Base-by-base conservation (phyloP, 2,888 invertebrate species). In the Serripes groenlandicus region DNA sequence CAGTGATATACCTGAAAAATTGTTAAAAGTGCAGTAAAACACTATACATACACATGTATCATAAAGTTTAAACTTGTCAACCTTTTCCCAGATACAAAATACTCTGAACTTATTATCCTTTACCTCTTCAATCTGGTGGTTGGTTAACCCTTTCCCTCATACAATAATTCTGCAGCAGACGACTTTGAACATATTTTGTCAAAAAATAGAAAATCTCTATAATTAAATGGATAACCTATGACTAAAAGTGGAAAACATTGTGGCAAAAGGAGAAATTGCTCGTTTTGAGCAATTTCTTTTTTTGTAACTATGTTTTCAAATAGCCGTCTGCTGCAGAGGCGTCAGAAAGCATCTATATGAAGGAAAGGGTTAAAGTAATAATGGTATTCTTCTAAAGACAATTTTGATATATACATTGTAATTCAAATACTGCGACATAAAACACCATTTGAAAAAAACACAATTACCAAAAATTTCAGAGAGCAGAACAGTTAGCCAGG, bases 401-500 rank as follows among this genome's bases (percentile, higher is more conserved):
- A 11, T 56, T 11, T 26, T 56, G 26, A 26, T 11, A 23, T 56
- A 42, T 42, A 42, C 42, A 42, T 11, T 11, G 11, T 11, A 11
- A 9, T 42, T 42, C 9, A 9, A 9, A 42, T 42, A 11, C 18
- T 15, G 58, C 3, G 23, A 28, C 58, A 4, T 58, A 15, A 58
- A 58, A 26, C 15, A 9, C 23, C 11, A 58, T n/a, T 11, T 21
- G 7, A 21, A 7, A 5, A 54, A 7, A 54, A 5, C n/a, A 3
- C 26, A 5, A 32, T 32, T 62, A 32, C 2, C 3, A 15, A n/a
- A n/a, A 3, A 4, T 56, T 56, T 9, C 28, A 66, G 66, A 66
- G 28, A 66, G 66, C 66, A 15, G 66, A 66, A 18, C 66, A 66
- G 26, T 66, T 66, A 21, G 42, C 37, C 9, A 66, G 66, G 42